phyloP scores from a whole-genome alignment of 2,113 vertebrate species.

The Dendropsophus ebraccatus region DNA sequence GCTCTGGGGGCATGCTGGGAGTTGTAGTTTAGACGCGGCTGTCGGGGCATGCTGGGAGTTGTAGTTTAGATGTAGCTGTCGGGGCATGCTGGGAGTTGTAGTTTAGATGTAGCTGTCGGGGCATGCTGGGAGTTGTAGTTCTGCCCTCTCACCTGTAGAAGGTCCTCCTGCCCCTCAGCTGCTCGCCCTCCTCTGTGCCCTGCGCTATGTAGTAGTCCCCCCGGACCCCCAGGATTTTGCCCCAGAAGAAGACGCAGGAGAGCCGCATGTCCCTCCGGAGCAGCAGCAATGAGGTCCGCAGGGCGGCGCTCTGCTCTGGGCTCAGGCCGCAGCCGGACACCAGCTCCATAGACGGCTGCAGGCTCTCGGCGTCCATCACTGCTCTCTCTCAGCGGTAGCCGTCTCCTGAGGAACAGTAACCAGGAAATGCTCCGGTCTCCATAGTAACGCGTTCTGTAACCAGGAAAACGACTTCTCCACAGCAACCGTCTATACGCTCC shows the following conservation, averaged over 20 bases:
- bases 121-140: no score
- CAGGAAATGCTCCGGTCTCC: not conserved
- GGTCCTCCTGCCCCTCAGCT: slow-evolving; percentile 75
- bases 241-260: slow-evolving; percentile 86
- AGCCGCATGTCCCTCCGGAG: slow-evolving; percentile 86
- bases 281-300: slow-evolving; percentile 81
- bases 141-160: slow-evolving; percentile 82
- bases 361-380: slow-evolving; percentile 76
- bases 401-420: not conserved
- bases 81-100: no score
- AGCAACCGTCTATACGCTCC: not conserved
- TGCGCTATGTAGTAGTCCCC: slow-evolving; percentile 86
- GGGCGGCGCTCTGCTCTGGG: slow-evolving; percentile 77
- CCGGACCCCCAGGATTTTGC: slow-evolving; percentile 84
- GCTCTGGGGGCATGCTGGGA: no score
- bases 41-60: no score
- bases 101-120: no score
- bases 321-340: slow-evolving; percentile 80
- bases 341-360: slow-evolving; percentile 77
- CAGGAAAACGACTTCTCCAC: not conserved
- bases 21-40: no score
- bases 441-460: not conserved
- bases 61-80: no score
- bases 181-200: slow-evolving; percentile 78
- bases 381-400: not conserved